Base-by-base conservation (phyloP, 2,113 vertebrate species). In the Butastur rufipennis region DNA sequence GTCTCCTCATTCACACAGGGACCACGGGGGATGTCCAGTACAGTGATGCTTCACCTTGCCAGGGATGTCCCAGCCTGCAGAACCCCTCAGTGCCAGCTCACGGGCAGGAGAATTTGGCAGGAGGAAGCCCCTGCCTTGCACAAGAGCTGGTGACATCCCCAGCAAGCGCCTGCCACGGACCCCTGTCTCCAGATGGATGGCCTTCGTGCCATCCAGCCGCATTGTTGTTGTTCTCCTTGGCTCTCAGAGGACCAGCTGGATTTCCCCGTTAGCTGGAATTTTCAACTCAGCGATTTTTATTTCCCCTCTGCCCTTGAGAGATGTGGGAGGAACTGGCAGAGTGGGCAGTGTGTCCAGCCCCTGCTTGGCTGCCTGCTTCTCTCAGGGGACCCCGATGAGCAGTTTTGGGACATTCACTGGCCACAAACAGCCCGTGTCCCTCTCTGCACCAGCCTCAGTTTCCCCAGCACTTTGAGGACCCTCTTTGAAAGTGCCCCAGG, bases 1-100 rank as follows among this genome's bases (percentile, higher is more conserved):
- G 0, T 43, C 18, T n/a, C 32, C 59, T 58, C n/a, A 1, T 52
- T 42, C 61, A 10, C 11, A 0, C 10, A 0, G 7, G 75, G 21
- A 42, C 47, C 10, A 2, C 5, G 2, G 34, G 42, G 79, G 27
- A 32, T 27, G 34, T 12, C 42, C 16, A 3, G 34, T 21, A 1
- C 15, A 10, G 62, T 9, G 8, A 25, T 11, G 42, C 40, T 55
- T 81, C n/a, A 4, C 42, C 26, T 47, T 13, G 1, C n/a, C 50
- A 52, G 50, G 50, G 50, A 25, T 22, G 8, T 71, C 36, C 66
- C 43, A 42, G 45, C 66, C 13, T 10, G 3, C 3, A 2, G 25
- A 34, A 34, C 8, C 22, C 40, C 40, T 26, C 13, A 2, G 70
- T 6, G 11, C 40, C 7, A 2, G 27, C 52, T 47, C 12, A 2